Evolutionary conservation across 2,113 vertebrate species (phyloP).

Genomic region (Salvator merianae): DNA sequence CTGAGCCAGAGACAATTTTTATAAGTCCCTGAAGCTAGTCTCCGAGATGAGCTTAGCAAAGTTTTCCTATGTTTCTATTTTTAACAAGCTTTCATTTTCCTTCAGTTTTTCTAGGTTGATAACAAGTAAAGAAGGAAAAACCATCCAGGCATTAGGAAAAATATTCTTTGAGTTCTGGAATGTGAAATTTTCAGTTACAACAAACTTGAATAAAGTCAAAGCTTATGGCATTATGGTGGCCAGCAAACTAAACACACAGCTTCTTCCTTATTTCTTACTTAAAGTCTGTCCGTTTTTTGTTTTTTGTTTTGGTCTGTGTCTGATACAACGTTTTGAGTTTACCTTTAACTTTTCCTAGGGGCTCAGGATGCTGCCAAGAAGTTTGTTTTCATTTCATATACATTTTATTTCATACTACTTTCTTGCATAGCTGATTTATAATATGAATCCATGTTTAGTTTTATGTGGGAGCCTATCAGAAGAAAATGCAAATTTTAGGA

Average conservation of each 20-base stretch:
- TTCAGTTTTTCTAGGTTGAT: not conserved
- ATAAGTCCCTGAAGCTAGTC: not conserved
- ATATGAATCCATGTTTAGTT: not conserved
- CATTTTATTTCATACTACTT: fast-evolving
- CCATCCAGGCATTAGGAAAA: not conserved
- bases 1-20: not conserved
- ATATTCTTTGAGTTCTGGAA: not conserved
- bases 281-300: fast-evolving
- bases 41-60: not conserved
- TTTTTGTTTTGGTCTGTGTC: not conserved
- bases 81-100: not conserved
- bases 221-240: fast-evolving
- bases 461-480: not conserved
- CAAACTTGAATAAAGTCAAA: fast-evolving
- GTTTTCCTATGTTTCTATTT: not conserved
- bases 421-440: not conserved
- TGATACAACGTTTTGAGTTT: not conserved
- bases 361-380: not conserved
- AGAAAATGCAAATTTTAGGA: slow-evolving; percentile 9
- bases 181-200: not conserved
- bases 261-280: not conserved
- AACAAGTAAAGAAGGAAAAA: not conserved
- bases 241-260: fast-evolving
- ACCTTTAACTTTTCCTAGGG: fast-evolving
- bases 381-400: fast-evolving